phyloP scores from a whole-genome alignment of 2,797 vertebrate genomes.

The Petrocephalus schoutedeni region DNA sequence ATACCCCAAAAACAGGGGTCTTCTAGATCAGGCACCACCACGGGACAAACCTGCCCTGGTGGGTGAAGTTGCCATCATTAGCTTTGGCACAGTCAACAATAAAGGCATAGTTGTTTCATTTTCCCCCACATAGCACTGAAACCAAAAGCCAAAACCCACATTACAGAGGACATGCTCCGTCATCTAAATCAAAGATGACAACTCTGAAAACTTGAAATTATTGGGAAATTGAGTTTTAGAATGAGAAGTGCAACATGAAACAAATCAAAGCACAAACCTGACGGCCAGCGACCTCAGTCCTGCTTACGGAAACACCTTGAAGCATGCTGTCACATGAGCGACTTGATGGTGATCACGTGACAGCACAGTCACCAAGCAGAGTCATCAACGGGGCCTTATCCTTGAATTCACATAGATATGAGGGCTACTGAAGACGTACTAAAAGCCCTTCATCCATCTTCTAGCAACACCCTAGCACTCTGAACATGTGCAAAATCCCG shows the following conservation, averaged over 20 bases:
- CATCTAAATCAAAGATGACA: slow-evolving; percentile 15
- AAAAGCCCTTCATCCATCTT: neutral
- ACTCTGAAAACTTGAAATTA: slow-evolving; percentile 4
- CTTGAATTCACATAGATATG: neutral
- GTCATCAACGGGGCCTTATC: neutral
- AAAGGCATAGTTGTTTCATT: neutral
- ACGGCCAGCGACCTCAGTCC: neutral
- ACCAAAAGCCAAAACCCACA: neutral
- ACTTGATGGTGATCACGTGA: no score
- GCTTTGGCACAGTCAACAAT: neutral
- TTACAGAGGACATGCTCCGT: neutral
- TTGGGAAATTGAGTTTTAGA: neutral
- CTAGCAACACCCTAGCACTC: neutral
- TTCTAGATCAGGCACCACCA: neutral
- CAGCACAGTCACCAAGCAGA: neutral
- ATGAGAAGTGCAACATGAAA: neutral
- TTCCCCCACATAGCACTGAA: neutral
- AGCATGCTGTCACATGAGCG: neutral
- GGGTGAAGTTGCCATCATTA: neutral
- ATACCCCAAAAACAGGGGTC: neutral
- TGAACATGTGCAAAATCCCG: neutral
- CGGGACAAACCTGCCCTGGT: neutral
- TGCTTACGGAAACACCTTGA: neutral
- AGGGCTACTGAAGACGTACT: neutral
- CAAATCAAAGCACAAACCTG: neutral